A percentile compares a stretch with the other conserved stretches of the same genome.
Conservation (phyloP, 1,140 invertebrate species). For the Drosophila watanabei region DNA sequence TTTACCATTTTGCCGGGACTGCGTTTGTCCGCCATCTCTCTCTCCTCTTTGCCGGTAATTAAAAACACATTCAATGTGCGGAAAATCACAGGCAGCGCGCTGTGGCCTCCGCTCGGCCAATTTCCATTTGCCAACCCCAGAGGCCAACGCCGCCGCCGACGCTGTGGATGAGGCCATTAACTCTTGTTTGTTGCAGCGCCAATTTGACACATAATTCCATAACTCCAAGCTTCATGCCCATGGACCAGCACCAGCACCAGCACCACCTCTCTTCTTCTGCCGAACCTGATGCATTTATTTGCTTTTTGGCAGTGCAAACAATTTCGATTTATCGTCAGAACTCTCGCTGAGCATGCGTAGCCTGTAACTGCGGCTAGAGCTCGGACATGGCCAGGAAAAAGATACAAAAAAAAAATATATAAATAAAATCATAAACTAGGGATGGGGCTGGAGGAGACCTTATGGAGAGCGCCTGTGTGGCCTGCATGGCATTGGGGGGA, state of each 20-base stretch:
- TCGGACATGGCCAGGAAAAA: constrained; percentile 8
- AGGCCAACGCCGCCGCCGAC: constrained; percentile 28
- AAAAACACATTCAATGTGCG: constrained; percentile 84
- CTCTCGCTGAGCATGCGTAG: constrained; percentile 79
- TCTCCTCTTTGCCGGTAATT: constrained; percentile 59
- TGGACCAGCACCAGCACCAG: background rate
- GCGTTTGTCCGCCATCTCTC: constrained; percentile 53
- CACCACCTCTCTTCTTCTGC: constrained; percentile 6
- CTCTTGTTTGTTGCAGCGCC: constrained; percentile 70
- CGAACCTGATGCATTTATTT: constrained; percentile 76
- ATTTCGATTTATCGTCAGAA: constrained; percentile 82
- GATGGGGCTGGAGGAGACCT: background rate
- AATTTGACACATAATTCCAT: constrained; percentile 84
- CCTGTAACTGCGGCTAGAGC: constrained; percentile 19
- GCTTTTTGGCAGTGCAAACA: constrained; percentile 84
- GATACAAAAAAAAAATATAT: constrained; percentile 2
- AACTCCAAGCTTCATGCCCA: constrained; percentile 58
- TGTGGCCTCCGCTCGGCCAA: constrained; percentile 36
- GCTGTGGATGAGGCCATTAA: constrained; percentile 66
- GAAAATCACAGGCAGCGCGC: constrained; percentile 72
- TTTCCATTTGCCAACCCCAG: constrained; percentile 66
- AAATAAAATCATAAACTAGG: constrained; percentile 5
- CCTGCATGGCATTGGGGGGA: constrained; percentile 11
- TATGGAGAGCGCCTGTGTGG: constrained; percentile 43
- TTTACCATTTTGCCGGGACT: constrained; percentile 24